A percentile compares a stretch with the other conserved stretches of the same genome.
Evolutionary conservation across 2,888 invertebrate genomes (phyloP).

Genomic region (Drosophila putrida): DNA sequence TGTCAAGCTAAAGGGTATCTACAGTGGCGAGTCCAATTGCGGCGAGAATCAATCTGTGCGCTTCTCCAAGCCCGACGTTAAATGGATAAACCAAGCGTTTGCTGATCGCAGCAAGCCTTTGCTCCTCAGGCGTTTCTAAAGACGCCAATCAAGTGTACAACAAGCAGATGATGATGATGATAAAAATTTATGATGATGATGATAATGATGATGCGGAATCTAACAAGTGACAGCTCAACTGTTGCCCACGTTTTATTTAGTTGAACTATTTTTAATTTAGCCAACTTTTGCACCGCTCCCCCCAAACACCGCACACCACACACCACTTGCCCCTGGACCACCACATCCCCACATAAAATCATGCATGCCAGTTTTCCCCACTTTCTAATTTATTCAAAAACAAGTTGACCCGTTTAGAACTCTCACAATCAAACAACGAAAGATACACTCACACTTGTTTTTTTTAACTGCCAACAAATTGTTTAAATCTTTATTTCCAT

Average conservation of each 20-base stretch:
- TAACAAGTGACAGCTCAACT: slow-evolving; percentile 42
- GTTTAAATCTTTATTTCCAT: slow-evolving; percentile 24
- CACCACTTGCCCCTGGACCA: slow-evolving; percentile 18
- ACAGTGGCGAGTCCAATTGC: slow-evolving; percentile 91
- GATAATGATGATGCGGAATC: slow-evolving; percentile 16
- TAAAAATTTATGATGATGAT: slow-evolving; percentile 22
- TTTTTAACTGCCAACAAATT: slow-evolving; percentile 39
- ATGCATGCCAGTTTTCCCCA: slow-evolving; percentile 26
- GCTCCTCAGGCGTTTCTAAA: slow-evolving; percentile 72
- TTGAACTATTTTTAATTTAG: slow-evolving; percentile 72
- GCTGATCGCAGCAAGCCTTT: slow-evolving; percentile 80
- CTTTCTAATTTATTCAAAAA: slow-evolving; percentile 61
- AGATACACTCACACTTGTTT: slow-evolving; percentile 18
- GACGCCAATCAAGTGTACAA: background rate
- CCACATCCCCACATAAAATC: slow-evolving; percentile 21
- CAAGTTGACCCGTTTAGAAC: slow-evolving; percentile 15
- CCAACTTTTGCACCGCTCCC: slow-evolving; percentile 61
- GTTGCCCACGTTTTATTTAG: slow-evolving; percentile 46
- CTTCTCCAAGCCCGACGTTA: slow-evolving; percentile 88
- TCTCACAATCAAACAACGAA: background rate
- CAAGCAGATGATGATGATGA: slow-evolving; percentile 21
- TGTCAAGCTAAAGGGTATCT: slow-evolving; percentile 90
- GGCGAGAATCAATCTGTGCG: slow-evolving; percentile 87
- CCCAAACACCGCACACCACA: slow-evolving; percentile 6
- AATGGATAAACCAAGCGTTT: slow-evolving; percentile 86